Conservation (phyloP, 2,113 vertebrate genomes). For the Zapornia atra region DNA sequence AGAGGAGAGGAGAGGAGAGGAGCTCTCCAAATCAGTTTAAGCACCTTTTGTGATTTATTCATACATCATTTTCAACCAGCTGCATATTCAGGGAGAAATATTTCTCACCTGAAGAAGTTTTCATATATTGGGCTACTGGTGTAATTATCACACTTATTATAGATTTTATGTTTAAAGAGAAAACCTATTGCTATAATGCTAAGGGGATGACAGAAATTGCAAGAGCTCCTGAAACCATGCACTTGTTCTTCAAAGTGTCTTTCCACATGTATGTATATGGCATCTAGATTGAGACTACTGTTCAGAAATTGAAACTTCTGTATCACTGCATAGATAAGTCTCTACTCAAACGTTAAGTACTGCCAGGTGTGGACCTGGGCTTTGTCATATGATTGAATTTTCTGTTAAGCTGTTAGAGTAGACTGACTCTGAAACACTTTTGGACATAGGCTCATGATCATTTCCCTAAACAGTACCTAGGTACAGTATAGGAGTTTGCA, state of each 20-base stretch:
- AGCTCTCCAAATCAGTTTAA: background rate
- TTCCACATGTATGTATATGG: background rate
- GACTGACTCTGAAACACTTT: background rate
- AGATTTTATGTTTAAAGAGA: background rate
- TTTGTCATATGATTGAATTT: background rate
- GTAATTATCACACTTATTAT: background rate
- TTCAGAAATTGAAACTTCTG: background rate
- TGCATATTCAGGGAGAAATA: background rate
- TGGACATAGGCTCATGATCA: too few relatives aligned
- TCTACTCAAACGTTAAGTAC: background rate
- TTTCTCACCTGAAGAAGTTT: background rate
- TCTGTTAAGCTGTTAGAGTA: background rate
- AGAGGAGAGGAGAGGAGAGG: too few relatives aligned
- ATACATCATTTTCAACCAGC: background rate
- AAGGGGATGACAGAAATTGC: background rate
- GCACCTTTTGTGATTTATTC: background rate
- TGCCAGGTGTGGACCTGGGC: background rate
- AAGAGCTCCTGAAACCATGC: background rate
- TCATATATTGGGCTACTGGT: background rate
- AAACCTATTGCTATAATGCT: background rate
- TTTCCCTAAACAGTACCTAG: background rate
- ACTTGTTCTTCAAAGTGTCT: background rate
- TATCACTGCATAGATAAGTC: background rate
- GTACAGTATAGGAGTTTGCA: background rate
- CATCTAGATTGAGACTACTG: background rate